phyloP scores from a whole-genome alignment of 2,888 invertebrate genomes.

The Acanthacorydalis orientalis region DNA sequence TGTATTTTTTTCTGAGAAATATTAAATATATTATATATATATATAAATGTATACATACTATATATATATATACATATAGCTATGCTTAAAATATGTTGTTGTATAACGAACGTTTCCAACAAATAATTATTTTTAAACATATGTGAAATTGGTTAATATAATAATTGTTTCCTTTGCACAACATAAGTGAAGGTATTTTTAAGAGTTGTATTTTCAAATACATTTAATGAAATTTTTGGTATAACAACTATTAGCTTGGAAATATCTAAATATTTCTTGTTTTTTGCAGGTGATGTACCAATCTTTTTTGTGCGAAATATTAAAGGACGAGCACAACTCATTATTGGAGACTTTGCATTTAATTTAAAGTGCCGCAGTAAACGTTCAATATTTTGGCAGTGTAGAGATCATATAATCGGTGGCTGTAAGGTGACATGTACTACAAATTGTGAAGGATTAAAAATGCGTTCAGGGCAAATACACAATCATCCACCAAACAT shows the following conservation, averaged over 20 bases:
- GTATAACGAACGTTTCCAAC: no score
- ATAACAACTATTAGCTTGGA: neutral
- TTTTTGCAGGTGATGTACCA: conserved; percentile 2
- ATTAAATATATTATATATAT: no score
- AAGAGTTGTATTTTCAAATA: no score
- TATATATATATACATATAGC: no score
- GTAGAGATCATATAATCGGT: neutral
- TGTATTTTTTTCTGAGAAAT: no score
- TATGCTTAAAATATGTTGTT: no score
- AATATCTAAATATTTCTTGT: no score
- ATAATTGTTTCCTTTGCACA: no score
- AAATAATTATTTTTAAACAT: no score
- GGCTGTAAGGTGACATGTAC: conserved; percentile 4
- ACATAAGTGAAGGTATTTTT: no score
- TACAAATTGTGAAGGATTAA: conserved; percentile 2
- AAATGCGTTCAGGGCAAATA: conserved; percentile 2
- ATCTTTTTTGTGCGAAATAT: conserved; percentile 1
- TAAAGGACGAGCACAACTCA: conserved; percentile 2
- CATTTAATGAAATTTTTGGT: neutral
- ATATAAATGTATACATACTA: no score
- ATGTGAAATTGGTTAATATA: no score
- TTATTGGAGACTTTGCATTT: conserved; percentile 2
- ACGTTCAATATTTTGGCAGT: conserved; percentile 4
- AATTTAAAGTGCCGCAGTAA: conserved; percentile 2
- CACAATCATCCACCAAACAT: conserved; percentile 4